A percentile compares a stretch with the other conserved stretches of the same genome.
Evolutionary conservation across 2,888 invertebrate species (phyloP).

Genomic region (Synergus japonicus): DNA sequence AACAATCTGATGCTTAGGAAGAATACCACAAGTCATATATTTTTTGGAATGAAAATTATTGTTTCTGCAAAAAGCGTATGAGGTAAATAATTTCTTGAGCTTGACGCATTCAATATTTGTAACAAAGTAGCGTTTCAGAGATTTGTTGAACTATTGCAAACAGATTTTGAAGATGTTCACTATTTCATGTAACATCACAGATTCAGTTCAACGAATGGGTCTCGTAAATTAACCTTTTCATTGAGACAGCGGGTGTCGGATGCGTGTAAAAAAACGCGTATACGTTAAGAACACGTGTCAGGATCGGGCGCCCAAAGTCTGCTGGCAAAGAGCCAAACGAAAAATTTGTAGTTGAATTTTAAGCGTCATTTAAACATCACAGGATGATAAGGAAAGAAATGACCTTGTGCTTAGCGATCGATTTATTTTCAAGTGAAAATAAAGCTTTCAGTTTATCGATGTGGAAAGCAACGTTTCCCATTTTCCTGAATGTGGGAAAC

Average conservation of each 20-base stretch:
- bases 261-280: neutral
- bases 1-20: conserved; percentile 30
- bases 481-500: neutral
- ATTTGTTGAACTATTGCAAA: neutral
- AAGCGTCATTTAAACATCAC: neutral
- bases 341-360: neutral
- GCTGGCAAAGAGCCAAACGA: neutral
- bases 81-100: neutral
- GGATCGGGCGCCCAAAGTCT: conserved; percentile 23
- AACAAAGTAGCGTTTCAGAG: neutral
- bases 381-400: neutral
- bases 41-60: conserved; percentile 16
- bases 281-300: neutral
- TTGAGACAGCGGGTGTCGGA: conserved; percentile 2
- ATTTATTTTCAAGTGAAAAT: neutral
- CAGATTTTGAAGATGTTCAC: neutral
- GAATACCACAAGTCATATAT: conserved; percentile 39
- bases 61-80: conserved; percentile 5
- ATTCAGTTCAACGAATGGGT: neutral
- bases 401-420: neutral
- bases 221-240: conserved; percentile 12
- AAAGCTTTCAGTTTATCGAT: neutral
- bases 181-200: neutral
- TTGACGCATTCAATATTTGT: conserved; percentile 1
- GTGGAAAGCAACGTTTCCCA: neutral